phyloP scores from a whole-genome alignment of 1,140 invertebrate genomes.

The Plectus sambesii region DNA sequence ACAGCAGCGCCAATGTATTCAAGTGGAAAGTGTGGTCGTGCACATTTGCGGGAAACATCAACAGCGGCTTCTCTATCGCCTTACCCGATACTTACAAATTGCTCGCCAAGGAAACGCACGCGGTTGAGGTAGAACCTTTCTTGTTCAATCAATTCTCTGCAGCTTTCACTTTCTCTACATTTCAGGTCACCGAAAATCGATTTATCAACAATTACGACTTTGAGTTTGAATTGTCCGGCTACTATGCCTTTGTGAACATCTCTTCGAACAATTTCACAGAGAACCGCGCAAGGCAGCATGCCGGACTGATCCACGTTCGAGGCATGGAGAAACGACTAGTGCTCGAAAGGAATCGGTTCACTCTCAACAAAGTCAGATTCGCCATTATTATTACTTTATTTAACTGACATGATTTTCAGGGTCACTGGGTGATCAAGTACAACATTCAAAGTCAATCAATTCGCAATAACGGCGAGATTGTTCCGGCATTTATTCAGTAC shows the following conservation, averaged over 20 bases:
- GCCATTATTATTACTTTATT: constrained; percentile 76
- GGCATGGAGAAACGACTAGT: constrained; percentile 94
- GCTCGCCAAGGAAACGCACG: constrained; percentile 82
- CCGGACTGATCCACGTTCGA: constrained; percentile 67
- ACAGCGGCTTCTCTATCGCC: constrained; percentile 68
- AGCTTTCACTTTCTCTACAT: constrained; percentile 46
- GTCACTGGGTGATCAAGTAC: constrained; percentile 38
- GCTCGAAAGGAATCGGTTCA: constrained; percentile 61
- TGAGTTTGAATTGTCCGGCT: constrained; percentile 70
- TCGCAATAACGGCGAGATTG: constrained; percentile 9
- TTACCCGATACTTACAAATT: constrained; percentile 89
- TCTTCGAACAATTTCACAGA: constrained; percentile 70
- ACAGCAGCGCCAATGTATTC: constrained; percentile 82
- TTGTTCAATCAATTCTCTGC: neutral
- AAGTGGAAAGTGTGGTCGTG: constrained; percentile 81
- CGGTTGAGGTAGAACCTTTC: constrained; percentile 59
- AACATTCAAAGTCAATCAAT: constrained; percentile 33
- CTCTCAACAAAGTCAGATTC: constrained; percentile 67
- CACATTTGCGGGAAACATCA: constrained; percentile 67
- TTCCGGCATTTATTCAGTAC: constrained; percentile 41
- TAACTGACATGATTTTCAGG: constrained; percentile 50
- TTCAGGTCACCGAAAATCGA: constrained; percentile 57
- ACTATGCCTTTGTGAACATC: constrained; percentile 67
- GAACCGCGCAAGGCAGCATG: constrained; percentile 53
- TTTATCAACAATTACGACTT: constrained; percentile 76